A percentile compares a stretch with the other conserved stretches of the same genome.
These are phyloP conservation scores for Saccopteryx bilineata DNA, from an alignment of 2,113 vertebrate species.

Conservation along the genomic window DNA sequence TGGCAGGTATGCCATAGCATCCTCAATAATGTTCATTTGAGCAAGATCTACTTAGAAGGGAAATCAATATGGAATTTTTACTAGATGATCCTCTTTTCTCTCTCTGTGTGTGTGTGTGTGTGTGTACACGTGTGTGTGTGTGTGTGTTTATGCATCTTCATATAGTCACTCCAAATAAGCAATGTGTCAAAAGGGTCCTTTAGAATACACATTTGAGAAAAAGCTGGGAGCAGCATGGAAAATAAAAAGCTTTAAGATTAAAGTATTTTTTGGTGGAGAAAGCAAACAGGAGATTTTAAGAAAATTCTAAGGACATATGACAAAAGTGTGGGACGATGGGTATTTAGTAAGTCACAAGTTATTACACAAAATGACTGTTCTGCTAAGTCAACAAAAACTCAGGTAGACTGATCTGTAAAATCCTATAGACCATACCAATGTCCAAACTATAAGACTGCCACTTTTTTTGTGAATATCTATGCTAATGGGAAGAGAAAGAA, in stretches of 20 bases:
- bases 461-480: neutral
- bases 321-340: neutral
- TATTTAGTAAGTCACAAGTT: neutral
- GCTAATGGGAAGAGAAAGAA: neutral
- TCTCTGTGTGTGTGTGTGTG: too few species aligned
- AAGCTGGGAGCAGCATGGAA: neutral
- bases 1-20: neutral
- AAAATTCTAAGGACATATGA: slow-evolving; percentile 10
- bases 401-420: neutral
- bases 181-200: neutral
- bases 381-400: neutral
- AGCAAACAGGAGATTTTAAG: neutral
- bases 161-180: slow-evolving; percentile 17
- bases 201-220: neutral
- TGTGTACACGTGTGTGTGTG: too few species aligned
- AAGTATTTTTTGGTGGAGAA: neutral
- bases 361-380: slow-evolving; percentile 22
- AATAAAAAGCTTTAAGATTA: neutral
- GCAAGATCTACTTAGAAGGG: slow-evolving; percentile 2
- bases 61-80: slow-evolving; percentile 71
- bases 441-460: neutral
- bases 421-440: neutral
- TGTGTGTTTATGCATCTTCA: neutral
- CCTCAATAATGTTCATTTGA: neutral
- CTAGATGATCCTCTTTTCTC: neutral